Conservation (phyloP, 1,140 invertebrate species). For the Schlechtendalia chinensis region DNA sequence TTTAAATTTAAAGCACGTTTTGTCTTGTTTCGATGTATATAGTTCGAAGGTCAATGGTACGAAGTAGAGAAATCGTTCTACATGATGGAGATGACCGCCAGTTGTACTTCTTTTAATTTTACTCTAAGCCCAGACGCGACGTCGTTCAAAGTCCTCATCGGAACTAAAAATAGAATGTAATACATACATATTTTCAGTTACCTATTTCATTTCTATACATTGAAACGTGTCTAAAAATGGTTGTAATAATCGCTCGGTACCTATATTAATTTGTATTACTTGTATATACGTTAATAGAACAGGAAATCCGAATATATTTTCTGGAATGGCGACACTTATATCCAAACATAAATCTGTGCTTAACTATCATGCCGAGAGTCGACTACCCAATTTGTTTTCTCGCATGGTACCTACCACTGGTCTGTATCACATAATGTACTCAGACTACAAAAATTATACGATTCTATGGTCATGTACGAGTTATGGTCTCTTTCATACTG, state of each 20-base stretch:
- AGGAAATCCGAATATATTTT: slow-evolving; percentile 56
- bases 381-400: slow-evolving; percentile 64
- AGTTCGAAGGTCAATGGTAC: slow-evolving; percentile 70
- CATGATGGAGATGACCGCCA: slow-evolving; percentile 65
- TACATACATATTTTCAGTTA: not conserved
- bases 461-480: slow-evolving; percentile 70
- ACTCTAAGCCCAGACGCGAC: slow-evolving; percentile 59
- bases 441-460: slow-evolving; percentile 70
- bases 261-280: not conserved
- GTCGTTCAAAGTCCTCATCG: slow-evolving; percentile 62
- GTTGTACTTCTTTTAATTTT: slow-evolving; percentile 65
- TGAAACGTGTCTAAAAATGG: not conserved
- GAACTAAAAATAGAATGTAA: slow-evolving; percentile 65
- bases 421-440: slow-evolving; percentile 67
- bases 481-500: slow-evolving; percentile 62
- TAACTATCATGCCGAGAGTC: slow-evolving; percentile 61
- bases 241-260: not conserved
- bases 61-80: slow-evolving; percentile 72
- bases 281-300: slow-evolving; percentile 57
- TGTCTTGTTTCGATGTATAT: not conserved
- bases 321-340: slow-evolving; percentile 59
- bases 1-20: not conserved
- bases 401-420: slow-evolving; percentile 67
- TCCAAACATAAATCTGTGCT: slow-evolving; percentile 59
- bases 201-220: not conserved